Evolutionary conservation across 2,888 invertebrate genomes (phyloP).

Genomic region (Scaptodrosophila latifasciaeformis): DNA sequence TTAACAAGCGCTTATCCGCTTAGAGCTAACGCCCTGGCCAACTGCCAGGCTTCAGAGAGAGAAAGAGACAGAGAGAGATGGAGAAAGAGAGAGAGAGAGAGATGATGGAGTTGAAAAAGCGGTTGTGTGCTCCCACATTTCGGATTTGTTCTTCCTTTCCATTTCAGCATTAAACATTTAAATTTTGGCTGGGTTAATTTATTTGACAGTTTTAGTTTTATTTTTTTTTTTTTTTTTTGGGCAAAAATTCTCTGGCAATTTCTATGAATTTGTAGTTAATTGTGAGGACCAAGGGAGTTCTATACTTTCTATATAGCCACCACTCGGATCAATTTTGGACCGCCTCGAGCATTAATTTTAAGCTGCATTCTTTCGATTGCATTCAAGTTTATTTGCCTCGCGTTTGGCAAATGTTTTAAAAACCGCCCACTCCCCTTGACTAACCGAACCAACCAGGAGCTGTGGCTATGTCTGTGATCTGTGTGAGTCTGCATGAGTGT

Average conservation of each 20-base stretch:
- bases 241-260: no score
- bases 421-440: slow-evolving; percentile 16
- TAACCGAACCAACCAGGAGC: slow-evolving; percentile 26
- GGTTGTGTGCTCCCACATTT: background rate
- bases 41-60: background rate
- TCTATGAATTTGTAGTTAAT: no score
- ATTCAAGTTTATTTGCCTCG: slow-evolving; percentile 60
- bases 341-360: slow-evolving; percentile 53
- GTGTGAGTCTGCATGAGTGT: slow-evolving; percentile 14
- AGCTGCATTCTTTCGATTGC: slow-evolving; percentile 48
- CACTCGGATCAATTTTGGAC: no score
- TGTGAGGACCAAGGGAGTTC: no score
- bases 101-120: background rate
- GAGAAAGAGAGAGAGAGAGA: background rate
- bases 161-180: no score
- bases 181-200: no score
- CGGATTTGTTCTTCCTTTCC: background rate
- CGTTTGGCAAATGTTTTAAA: slow-evolving; percentile 47
- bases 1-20: slow-evolving; percentile 67
- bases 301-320: no score
- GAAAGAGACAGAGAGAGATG: background rate
- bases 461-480: slow-evolving; percentile 33
- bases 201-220: no score
- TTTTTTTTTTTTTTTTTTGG: no score
- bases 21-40: slow-evolving; percentile 51